Conservation (phyloP, 1,140 invertebrate species). For the Achatina immaculata region DNA sequence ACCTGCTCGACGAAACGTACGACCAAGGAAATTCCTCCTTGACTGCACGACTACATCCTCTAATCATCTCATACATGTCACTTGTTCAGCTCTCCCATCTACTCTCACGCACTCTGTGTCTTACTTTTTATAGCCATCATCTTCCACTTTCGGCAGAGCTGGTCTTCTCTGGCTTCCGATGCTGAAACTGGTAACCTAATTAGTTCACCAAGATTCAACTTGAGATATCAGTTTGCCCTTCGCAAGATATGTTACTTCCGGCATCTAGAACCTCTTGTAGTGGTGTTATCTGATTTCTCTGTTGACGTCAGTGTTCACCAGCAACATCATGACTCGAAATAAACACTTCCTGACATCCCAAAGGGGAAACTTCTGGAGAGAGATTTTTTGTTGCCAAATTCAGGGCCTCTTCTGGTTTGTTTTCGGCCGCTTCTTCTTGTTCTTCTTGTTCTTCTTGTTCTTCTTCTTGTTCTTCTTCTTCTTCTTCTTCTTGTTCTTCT, state of each 20-base stretch:
- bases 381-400: no score
- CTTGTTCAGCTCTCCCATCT: neutral
- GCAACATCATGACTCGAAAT: no score
- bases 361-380: no score
- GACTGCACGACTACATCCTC: neutral
- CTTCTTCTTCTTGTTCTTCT: no score
- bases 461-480: no score
- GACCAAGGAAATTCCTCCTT: neutral
- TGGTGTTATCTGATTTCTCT: neutral
- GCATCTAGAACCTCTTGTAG: neutral
- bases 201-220: slow-evolving; percentile 5
- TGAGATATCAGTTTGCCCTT: neutral
- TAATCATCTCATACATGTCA: neutral
- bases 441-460: no score
- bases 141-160: neutral
- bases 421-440: no score
- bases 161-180: neutral
- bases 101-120: neutral
- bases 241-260: neutral
- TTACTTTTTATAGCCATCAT: neutral
- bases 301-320: neutral
- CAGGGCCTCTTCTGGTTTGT: no score
- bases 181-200: neutral
- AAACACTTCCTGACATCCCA: no score
- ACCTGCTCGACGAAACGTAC: neutral